A percentile compares a stretch with the other conserved stretches of the same genome.
phyloP scores from a whole-genome alignment of 2,797 vertebrate genomes.

The Apogon hyalosoma region DNA sequence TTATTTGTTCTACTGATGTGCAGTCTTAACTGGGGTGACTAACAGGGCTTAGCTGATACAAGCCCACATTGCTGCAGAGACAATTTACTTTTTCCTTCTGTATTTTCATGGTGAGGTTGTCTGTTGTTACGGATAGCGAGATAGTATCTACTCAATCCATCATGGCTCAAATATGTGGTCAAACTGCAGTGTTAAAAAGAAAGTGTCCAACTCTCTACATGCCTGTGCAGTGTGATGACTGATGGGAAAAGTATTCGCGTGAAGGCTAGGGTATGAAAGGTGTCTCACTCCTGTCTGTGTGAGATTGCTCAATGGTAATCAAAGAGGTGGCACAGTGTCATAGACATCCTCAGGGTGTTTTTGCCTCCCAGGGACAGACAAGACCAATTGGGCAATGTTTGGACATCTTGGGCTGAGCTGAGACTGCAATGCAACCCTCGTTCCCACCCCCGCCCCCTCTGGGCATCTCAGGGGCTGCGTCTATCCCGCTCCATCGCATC shows the following conservation, averaged over 20 bases:
- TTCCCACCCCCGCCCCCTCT: conserved; percentile 38
- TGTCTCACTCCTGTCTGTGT: conserved; percentile 56
- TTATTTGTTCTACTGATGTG: conserved; percentile 55
- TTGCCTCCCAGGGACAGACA: conserved; percentile 43
- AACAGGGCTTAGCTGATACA: conserved; percentile 47
- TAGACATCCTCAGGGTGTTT: conserved; percentile 36
- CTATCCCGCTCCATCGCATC: conserved; percentile 74
- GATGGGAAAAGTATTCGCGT: conserved; percentile 65
- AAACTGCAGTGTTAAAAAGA: conserved; percentile 31
- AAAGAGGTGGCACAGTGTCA: conserved; percentile 66
- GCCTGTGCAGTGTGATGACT: conserved; percentile 56
- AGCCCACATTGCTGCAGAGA: conserved; percentile 26
- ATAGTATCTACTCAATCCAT: conserved; percentile 53
- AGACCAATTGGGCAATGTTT: conserved; percentile 52
- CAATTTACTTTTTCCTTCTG: conserved; percentile 51
- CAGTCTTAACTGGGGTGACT: conserved; percentile 44
- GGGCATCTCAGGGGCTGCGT: conserved; percentile 66
- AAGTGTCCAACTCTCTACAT: conserved; percentile 44
- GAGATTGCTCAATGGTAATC: conserved; percentile 62
- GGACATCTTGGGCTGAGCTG: conserved; percentile 54
- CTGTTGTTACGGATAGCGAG: conserved; percentile 42
- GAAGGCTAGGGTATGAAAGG: conserved; percentile 56
- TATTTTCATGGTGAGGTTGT: conserved; percentile 66
- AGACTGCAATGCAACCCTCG: conserved; percentile 50
- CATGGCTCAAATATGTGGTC: conserved; percentile 47